Evolutionary conservation across 2,888 invertebrate genomes (phyloP).

Genomic region (Drosophila silvestris): DNA sequence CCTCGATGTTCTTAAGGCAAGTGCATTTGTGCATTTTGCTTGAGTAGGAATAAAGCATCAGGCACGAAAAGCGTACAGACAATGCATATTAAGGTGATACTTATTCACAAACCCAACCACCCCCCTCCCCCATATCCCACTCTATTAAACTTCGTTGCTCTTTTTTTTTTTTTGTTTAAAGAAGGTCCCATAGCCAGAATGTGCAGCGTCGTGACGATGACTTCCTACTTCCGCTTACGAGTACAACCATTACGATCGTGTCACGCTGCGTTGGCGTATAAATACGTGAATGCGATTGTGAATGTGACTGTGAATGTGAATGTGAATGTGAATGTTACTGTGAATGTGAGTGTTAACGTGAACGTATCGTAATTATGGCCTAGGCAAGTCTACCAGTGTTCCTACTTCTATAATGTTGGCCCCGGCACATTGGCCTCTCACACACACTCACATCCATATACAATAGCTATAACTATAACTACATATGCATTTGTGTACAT

Average conservation of each 20-base stretch:
- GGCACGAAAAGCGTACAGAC: slow-evolving; percentile 34
- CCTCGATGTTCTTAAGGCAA: slow-evolving; percentile 20
- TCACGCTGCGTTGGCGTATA: slow-evolving; percentile 63
- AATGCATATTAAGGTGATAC: slow-evolving; percentile 41
- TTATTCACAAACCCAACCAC: background rate
- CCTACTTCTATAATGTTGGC: slow-evolving; percentile 24
- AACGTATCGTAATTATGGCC: slow-evolving; percentile 49
- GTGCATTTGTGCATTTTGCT: slow-evolving; percentile 23
- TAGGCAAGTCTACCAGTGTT: slow-evolving; percentile 34
- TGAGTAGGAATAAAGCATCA: slow-evolving; percentile 15
- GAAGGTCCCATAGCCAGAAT: slow-evolving; percentile 44
- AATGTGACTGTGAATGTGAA: slow-evolving; percentile 14
- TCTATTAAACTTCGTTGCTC: background rate
- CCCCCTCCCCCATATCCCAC: too few species aligned
- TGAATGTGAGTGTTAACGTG: slow-evolving; percentile 26
- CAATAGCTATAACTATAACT: background rate
- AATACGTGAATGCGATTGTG: slow-evolving; percentile 26
- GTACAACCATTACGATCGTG: slow-evolving; percentile 45
- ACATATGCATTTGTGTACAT: background rate
- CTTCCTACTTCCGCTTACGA: slow-evolving; percentile 64
- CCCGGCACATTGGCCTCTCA: slow-evolving; percentile 57
- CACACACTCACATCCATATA: slow-evolving; percentile 8
- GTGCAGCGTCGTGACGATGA: slow-evolving; percentile 55
- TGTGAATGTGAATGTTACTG: slow-evolving; percentile 7
- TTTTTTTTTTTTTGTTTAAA: background rate